phyloP scores from a whole-genome alignment of 2,888 invertebrate genomes.

The Epirrita christyi region DNA sequence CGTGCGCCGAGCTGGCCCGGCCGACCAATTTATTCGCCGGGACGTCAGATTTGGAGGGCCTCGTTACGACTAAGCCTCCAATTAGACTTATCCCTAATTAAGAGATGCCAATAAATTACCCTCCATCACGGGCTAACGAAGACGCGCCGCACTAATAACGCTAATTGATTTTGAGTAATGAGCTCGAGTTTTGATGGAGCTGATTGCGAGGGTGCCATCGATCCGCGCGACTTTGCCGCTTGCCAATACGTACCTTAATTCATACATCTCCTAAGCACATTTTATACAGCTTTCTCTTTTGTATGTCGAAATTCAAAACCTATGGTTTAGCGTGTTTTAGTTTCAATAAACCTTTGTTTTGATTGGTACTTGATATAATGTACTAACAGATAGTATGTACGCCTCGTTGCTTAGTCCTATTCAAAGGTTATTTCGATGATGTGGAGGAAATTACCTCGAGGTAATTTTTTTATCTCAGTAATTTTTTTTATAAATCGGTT shows the following conservation, averaged over 20 bases:
- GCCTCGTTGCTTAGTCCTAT: too few relatives aligned
- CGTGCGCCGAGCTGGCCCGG: slow-evolving; percentile 59
- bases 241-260: slow-evolving; percentile 23
- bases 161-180: slow-evolving; percentile 85
- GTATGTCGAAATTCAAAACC: too few relatives aligned
- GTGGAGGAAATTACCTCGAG: too few relatives aligned
- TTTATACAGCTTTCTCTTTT: too few relatives aligned
- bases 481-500: too few relatives aligned
- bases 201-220: slow-evolving; percentile 72
- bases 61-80: slow-evolving; percentile 86
- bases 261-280: neutral
- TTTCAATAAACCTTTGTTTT: too few relatives aligned
- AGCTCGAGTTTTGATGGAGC: slow-evolving; percentile 83
- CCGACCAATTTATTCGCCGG: slow-evolving; percentile 82
- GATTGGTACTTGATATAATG: too few relatives aligned
- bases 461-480: too few relatives aligned
- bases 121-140: slow-evolving; percentile 85
- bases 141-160: slow-evolving; percentile 84
- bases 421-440: too few relatives aligned
- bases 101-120: slow-evolving; percentile 86
- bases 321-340: too few relatives aligned
- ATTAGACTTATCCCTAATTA: slow-evolving; percentile 86
- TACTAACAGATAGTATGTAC: too few relatives aligned
- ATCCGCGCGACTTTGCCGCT: slow-evolving; percentile 44
- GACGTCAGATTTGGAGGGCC: slow-evolving; percentile 85